These are phyloP conservation scores for Rhizoglyphus robini DNA, from an alignment of 1,140 invertebrate species.

Conservation along the genomic window DNA sequence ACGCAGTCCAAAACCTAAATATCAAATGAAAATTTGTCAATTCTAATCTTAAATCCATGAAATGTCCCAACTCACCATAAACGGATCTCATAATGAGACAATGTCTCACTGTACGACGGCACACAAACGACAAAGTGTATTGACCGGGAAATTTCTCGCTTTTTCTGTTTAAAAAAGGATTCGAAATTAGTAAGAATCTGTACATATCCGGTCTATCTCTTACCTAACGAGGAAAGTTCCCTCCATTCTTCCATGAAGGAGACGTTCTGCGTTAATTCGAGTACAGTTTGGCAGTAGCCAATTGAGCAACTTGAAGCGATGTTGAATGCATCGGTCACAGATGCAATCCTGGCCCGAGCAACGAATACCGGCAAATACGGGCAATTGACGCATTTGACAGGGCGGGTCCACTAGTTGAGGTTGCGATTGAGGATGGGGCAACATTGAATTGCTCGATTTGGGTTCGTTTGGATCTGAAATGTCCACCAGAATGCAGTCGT, in stretches of 20 bases:
- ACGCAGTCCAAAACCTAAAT: conserved; percentile 12
- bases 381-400: neutral
- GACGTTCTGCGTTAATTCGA: conserved; percentile 4
- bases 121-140: conserved; percentile 17
- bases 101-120: conserved; percentile 1
- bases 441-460: neutral
- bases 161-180: neutral
- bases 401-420: neutral
- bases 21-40: neutral
- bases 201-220: neutral
- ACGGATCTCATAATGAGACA: conserved; percentile 19
- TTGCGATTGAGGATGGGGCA: neutral
- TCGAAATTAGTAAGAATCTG: neutral
- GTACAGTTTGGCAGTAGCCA: conserved; percentile 19
- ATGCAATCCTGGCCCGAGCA: conserved; percentile 10
- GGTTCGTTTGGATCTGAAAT: neutral
- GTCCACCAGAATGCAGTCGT: neutral
- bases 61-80: conserved; percentile 5
- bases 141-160: conserved; percentile 19
- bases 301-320: conserved; percentile 12
- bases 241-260: neutral
- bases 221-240: conserved; percentile 18
- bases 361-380: neutral
- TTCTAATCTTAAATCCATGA: neutral
- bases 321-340: neutral